phyloP scores from a whole-genome alignment of 2,113 vertebrate species.

The Meleagris gallopavo region DNA sequence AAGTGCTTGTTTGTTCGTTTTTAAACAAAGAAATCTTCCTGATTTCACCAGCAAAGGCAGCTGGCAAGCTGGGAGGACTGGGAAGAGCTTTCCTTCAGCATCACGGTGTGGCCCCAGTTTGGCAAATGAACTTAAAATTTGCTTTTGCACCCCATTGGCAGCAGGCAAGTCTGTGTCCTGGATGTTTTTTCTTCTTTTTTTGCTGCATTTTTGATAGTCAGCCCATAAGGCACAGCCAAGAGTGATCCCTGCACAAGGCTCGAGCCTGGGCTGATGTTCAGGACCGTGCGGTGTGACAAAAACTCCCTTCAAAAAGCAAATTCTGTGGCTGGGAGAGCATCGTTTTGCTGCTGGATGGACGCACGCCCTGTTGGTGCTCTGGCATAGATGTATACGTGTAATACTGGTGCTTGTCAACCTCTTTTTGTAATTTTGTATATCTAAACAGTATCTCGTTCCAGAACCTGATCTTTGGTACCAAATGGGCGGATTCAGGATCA shows the following conservation, averaged over 20 bases:
- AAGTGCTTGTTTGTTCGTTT: not conserved
- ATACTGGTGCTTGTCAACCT: not conserved
- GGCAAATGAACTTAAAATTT: not conserved
- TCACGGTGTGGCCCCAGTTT: rapidly evolving
- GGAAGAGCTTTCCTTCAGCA: not conserved
- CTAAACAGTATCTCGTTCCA: not conserved
- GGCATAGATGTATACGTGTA: not conserved
- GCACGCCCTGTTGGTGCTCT: not conserved
- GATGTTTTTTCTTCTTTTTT: not conserved
- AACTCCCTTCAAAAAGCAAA: not conserved
- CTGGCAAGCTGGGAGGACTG: not conserved
- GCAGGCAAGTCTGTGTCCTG: not conserved
- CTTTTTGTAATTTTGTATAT: not conserved
- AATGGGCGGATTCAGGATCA: not conserved
- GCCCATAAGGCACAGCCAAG: not conserved
- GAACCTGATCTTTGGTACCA: not conserved
- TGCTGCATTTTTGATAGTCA: not conserved
- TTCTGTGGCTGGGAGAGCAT: not conserved
- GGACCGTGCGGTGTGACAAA: rapidly evolving
- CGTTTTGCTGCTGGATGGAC: rapidly evolving
- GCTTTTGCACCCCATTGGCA: not conserved
- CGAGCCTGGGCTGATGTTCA: not conserved
- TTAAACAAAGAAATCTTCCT: not conserved
- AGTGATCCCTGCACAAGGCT: not conserved
- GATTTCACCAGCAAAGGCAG: not conserved